Evolutionary conservation across 2,113 vertebrate species (phyloP), one percentile per base, ranked within the genome.

Genomic region (Taxidea taxus): DNA sequence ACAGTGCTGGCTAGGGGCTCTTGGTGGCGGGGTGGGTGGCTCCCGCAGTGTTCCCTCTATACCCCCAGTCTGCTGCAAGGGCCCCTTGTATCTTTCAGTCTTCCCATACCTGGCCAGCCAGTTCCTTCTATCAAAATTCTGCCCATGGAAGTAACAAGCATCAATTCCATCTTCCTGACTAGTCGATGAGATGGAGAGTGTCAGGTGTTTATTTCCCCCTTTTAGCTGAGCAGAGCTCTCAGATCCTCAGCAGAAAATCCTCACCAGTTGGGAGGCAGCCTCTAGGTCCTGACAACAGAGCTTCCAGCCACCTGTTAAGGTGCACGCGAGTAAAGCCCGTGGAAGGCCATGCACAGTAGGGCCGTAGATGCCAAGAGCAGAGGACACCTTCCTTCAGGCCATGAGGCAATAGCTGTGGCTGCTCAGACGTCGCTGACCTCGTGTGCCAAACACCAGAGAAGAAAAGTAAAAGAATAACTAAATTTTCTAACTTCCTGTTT

Each of bases 241-340:
- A n/a, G 34, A 51, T 39, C n/a, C 14, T 39, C 47, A 70, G 56
- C 12, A 27, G 60, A 23, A 68, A 42, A 29, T 15, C 21, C 49
- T 39, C 81, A 2, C 2, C 0, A 21, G 3, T 31, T 6, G 37
- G 25, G 34, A 1, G 34, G 0, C 39, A 60, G n/a, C 7, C 23
- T 85, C 7, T 81, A 23, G 0, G 3, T 21, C 39, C 31, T 23
- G 16, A 37, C 2, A 16, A 3, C 0, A 15, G 7, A 2, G 1
- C 27, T 16, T 0, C 54, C 0, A 2, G 23, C 13, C 37, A 9
- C 18, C 3, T 1, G 31, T 39, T 9, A 29, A 91, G 39, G 13
- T 2, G 20, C 0, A 2, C 2, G 0, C 2, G 15, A 18, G 42
- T 7, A 1, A 58, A 14, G 16, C 11, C 68, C 14, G 0, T 9